Base-by-base conservation (phyloP, 1,140 invertebrate genomes). In the Macrosteles quadrilineatus region DNA sequence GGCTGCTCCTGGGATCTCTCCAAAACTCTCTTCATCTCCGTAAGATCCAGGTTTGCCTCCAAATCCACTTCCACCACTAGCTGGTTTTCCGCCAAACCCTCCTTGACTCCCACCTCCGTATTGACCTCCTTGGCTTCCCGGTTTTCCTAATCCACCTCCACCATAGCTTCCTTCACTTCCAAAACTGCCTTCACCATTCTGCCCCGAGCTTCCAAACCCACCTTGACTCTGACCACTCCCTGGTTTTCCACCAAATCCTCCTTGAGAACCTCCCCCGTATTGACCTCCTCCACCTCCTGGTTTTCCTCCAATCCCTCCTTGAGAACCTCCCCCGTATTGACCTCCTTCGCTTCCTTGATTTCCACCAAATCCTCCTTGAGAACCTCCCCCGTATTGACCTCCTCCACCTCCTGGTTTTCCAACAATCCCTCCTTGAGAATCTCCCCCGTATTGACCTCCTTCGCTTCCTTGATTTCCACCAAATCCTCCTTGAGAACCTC, bases 1-100 rank as follows among this genome's bases (percentile, higher is more conserved):
- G 14, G 6, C 31, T 11, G 14, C 4, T 62, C 57, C 31, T n/a
- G 4, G 2, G 6, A 4, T 23, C 4, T 19, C 4, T 47, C 65
- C 68, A 66, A 71, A 78, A 17, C 80, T 78, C 32, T 80, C 80
- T 43, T 83, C 81, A 36, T 83, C 81, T 11, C 75, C 77, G 59
- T 82, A 14, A 4, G 4, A 4, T 12, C 57, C 31, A 29, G 27
- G 25, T 62, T 36, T 29, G 25, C 31, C 57, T 12, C 57, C 57
- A n/a, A 29, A 29, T 47, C 65, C 68, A 47, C 73, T 78, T 17
- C 80, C 78, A 45, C 80, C 80, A 32, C 83, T 81, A 32, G 83
- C 81, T 6, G 27, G 25, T 62, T 36, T 29, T 6, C 31, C 57
- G 3, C 57, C 57, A 36, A n/a, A 29, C 3, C 19, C 27, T 62